These are phyloP conservation scores for Avahi laniger DNA, from an alignment of 2,797 vertebrate genomes.

Conservation along the genomic window DNA sequence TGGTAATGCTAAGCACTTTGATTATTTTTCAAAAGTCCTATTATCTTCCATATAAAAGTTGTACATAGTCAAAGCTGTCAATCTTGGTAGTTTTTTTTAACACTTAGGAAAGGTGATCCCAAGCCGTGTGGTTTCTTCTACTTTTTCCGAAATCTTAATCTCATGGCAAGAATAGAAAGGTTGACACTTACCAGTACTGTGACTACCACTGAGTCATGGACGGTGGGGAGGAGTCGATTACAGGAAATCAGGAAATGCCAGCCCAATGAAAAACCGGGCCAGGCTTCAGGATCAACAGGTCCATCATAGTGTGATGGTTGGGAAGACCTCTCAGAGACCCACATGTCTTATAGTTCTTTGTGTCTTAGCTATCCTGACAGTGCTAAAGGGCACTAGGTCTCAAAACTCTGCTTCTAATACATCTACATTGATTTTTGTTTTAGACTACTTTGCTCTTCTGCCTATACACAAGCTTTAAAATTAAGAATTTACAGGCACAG, in stretches of 20 bases:
- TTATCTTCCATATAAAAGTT: background rate
- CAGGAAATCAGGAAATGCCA: constrained; percentile 48
- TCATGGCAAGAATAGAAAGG: background rate
- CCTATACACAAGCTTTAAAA: background rate
- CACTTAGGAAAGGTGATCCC: background rate
- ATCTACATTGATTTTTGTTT: background rate
- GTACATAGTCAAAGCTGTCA: background rate
- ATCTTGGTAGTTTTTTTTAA: background rate
- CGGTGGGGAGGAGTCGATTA: background rate
- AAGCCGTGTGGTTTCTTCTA: background rate
- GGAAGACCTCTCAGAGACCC: background rate
- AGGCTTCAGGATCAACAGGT: constrained; percentile 41
- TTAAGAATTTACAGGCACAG: background rate
- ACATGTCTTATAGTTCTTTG: background rate
- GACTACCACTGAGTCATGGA: constrained; percentile 31
- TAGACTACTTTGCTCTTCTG: background rate
- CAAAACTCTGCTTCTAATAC: background rate
- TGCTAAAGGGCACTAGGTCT: background rate
- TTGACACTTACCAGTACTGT: background rate
- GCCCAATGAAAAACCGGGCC: constrained; percentile 34
- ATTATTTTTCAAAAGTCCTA: background rate
- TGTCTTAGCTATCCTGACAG: background rate
- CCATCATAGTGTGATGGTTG: background rate
- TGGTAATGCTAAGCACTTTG: background rate
- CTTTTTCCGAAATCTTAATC: background rate